phyloP scores from a whole-genome alignment of 2,888 invertebrate species.

The Anoncus sp. region DNA sequence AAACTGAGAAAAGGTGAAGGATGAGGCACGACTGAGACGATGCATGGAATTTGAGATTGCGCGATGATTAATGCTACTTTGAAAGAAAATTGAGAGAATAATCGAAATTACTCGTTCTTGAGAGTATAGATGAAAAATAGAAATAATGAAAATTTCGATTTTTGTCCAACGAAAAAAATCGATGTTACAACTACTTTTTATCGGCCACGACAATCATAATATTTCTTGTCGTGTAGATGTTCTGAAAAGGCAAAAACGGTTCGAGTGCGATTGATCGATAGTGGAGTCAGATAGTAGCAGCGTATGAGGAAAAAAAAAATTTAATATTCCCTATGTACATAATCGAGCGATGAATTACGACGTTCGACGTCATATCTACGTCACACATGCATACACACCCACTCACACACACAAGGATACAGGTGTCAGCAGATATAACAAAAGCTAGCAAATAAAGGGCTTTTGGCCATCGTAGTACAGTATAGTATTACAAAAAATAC shows the following conservation, averaged over 20 bases:
- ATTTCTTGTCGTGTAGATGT: neutral
- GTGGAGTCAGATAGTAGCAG: slow-evolving; percentile 2
- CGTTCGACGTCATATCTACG: slow-evolving; percentile 20
- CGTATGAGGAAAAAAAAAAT: slow-evolving; percentile 14
- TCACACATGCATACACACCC: too few species aligned
- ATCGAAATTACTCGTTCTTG: neutral
- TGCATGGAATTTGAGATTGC: slow-evolving; percentile 44
- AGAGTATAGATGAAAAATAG: neutral
- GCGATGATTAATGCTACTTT: slow-evolving; percentile 45
- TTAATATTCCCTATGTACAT: slow-evolving; percentile 12
- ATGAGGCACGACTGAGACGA: slow-evolving; percentile 24
- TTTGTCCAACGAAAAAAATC: neutral
- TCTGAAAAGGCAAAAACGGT: neutral
- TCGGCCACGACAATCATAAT: neutral
- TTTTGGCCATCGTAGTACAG: slow-evolving; percentile 18
- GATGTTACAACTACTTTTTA: neutral
- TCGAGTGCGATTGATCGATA: slow-evolving; percentile 19
- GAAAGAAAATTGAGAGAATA: neutral
- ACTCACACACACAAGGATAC: too few species aligned
- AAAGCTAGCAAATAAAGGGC: slow-evolving; percentile 26
- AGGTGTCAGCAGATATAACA: slow-evolving; percentile 33
- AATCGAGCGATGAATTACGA: slow-evolving; percentile 31
- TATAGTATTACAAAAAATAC: slow-evolving; percentile 3
- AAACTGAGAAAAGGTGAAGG: slow-evolving; percentile 2
- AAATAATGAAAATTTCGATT: neutral